Percentiles rank a stretch among this genome's conserved stretches.
These are phyloP conservation scores for Berghia stephanieae DNA, from an alignment of 1,140 invertebrate genomes.

Conservation along the genomic window DNA sequence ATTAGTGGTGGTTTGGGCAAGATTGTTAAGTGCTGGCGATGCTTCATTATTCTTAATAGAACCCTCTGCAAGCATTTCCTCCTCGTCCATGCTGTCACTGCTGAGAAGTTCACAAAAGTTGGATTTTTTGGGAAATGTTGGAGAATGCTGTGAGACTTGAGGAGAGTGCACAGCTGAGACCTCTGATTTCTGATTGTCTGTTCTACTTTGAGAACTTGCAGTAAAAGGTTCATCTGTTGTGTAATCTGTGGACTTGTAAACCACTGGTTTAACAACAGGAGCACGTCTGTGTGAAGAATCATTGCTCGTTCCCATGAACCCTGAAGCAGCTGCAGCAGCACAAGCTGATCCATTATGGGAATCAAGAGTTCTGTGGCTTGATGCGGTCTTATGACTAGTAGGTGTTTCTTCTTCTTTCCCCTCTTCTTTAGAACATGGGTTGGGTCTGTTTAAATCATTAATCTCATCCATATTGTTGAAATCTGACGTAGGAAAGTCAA, in stretches of 20 bases:
- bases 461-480: constrained; percentile 57
- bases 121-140: constrained; percentile 14
- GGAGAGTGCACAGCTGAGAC: background rate
- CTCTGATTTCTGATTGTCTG: background rate
- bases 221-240: constrained; percentile 4
- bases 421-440: background rate
- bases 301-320: no score
- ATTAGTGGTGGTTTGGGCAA: background rate
- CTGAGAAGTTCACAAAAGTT: constrained; percentile 6
- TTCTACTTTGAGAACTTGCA: background rate
- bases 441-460: constrained; percentile 55
- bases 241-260: constrained; percentile 32
- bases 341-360: no score
- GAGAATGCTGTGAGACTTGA: background rate
- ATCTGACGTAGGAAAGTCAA: constrained; percentile 61
- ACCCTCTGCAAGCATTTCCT: constrained; percentile 47
- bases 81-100: constrained; percentile 56
- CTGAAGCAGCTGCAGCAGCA: background rate
- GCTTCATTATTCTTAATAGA: no score
- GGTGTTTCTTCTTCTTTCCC: no score
- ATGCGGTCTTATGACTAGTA: no score
- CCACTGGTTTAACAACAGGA: constrained; percentile 25
- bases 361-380: no score
- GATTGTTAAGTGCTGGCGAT: background rate
- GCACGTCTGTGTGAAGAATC: background rate